phyloP scores from a whole-genome alignment of 2,888 invertebrate species.

The Tenthredo notha region DNA sequence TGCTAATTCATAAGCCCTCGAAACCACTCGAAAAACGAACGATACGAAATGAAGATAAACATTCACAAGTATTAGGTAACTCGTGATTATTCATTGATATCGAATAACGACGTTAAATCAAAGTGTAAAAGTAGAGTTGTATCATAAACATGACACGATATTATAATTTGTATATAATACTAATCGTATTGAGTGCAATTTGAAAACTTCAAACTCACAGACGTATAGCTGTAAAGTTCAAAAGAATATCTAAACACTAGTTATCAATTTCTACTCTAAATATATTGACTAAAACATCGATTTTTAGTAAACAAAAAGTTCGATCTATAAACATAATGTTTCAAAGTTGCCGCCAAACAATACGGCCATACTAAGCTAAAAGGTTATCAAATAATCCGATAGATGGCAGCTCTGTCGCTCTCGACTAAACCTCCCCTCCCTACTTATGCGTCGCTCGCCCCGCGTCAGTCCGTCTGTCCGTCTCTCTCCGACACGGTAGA shows the following conservation, averaged over 20 bases:
- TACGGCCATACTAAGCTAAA: not conserved
- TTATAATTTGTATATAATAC: not conserved
- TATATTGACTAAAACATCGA: not conserved
- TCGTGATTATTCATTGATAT: not conserved
- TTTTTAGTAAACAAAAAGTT: not conserved
- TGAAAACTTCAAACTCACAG: not conserved
- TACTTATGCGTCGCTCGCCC: not conserved
- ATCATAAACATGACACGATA: not conserved
- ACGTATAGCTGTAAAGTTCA: not conserved
- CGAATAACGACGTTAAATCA: not conserved
- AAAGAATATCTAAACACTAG: not conserved
- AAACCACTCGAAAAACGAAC: not conserved
- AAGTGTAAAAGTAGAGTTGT: not conserved
- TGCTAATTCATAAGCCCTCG: too few relatives aligned
- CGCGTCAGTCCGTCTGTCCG: constrained; percentile 23
- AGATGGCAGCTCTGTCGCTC: not conserved
- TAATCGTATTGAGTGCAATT: not conserved
- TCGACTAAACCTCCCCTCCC: constrained; percentile 18
- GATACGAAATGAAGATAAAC: not conserved
- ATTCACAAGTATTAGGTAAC: not conserved
- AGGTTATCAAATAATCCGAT: not conserved
- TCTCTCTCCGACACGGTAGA: constrained; percentile 28
- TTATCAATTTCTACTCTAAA: not conserved
- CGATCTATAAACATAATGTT: not conserved
- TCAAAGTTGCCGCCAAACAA: not conserved